Evolutionary conservation across 37 sponge, comb jelly and placozoan genomes (phyloP).

Genomic region (Haliclona indistincta): DNA sequence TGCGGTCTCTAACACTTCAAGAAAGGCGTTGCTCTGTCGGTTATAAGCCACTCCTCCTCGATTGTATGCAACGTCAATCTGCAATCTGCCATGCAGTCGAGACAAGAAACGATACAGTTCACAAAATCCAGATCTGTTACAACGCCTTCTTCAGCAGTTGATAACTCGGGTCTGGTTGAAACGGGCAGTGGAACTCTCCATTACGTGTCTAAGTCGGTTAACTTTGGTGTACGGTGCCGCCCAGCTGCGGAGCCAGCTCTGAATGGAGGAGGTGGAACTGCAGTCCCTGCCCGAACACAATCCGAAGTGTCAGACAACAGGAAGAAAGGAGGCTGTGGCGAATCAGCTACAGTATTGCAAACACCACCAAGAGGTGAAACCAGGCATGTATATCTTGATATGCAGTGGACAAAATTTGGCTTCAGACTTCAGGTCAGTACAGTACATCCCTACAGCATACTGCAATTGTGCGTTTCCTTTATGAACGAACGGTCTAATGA

Average conservation of each 20-base stretch:
- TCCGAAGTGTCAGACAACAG: background rate
- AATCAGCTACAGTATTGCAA: background rate
- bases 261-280: too few relatives aligned
- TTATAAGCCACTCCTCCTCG: too few relatives aligned
- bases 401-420: conserved; percentile 1
- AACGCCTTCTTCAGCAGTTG: too few relatives aligned
- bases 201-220: background rate
- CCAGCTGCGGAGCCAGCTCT: background rate
- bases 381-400: background rate
- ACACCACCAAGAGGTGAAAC: background rate
- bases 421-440: background rate
- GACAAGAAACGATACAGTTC: too few relatives aligned
- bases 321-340: background rate
- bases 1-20: too few relatives aligned
- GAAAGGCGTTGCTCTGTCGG: too few relatives aligned
- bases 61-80: too few relatives aligned
- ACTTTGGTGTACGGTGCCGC: background rate
- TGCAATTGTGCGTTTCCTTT: background rate
- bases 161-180: background rate
- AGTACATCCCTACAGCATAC: background rate
- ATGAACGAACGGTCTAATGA: background rate
- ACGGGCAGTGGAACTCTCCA: background rate
- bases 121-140: too few relatives aligned
- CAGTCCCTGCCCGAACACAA: background rate
- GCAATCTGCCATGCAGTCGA: too few relatives aligned